Percentiles rank a stretch among this genome's conserved stretches.
phyloP scores from a whole-genome alignment of 2,888 invertebrate genomes.

The Cylloceria caligata region DNA sequence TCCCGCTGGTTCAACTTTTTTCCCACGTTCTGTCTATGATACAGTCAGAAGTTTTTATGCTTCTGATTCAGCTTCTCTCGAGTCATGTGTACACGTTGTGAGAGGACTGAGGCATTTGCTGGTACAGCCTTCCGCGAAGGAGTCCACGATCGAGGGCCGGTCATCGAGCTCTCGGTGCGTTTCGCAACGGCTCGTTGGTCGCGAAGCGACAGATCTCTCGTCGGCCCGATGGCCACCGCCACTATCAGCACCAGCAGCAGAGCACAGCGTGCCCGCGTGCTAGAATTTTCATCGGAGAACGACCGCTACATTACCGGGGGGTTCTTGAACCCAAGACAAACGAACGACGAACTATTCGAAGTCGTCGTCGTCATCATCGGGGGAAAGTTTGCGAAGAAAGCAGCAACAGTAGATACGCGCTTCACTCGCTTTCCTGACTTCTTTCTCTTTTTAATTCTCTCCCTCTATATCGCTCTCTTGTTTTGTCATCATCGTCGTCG shows the following conservation, averaged over 20 bases:
- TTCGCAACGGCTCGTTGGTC: constrained; percentile 58
- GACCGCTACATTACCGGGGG: constrained; percentile 35
- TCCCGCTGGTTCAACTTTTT: neutral
- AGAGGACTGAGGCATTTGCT: neutral
- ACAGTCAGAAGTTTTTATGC: constrained; percentile 1
- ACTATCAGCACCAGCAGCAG: neutral
- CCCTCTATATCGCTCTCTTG: constrained; percentile 58
- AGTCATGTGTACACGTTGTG: neutral
- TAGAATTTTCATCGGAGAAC: constrained; percentile 60
- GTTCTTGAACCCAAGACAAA: constrained; percentile 69
- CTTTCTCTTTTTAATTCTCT: constrained; percentile 62
- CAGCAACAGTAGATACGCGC: constrained; percentile 67
- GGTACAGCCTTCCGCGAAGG: neutral
- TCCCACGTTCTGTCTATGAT: constrained; percentile 13
- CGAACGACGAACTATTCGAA: constrained; percentile 5
- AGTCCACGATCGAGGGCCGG: constrained; percentile 44
- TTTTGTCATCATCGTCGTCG: constrained; percentile 81
- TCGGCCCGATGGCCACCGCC: constrained; percentile 24
- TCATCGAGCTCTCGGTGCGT: constrained; percentile 58
- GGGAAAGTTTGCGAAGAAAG: constrained; percentile 84
- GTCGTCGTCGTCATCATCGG: constrained; percentile 64
- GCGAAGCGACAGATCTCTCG: constrained; percentile 37
- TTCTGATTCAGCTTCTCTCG: neutral
- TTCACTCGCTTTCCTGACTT: constrained; percentile 70
- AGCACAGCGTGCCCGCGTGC: constrained; percentile 31